These are phyloP conservation scores for Carposina sasakii DNA, from an alignment of 1,140 invertebrate genomes.

Conservation along the genomic window DNA sequence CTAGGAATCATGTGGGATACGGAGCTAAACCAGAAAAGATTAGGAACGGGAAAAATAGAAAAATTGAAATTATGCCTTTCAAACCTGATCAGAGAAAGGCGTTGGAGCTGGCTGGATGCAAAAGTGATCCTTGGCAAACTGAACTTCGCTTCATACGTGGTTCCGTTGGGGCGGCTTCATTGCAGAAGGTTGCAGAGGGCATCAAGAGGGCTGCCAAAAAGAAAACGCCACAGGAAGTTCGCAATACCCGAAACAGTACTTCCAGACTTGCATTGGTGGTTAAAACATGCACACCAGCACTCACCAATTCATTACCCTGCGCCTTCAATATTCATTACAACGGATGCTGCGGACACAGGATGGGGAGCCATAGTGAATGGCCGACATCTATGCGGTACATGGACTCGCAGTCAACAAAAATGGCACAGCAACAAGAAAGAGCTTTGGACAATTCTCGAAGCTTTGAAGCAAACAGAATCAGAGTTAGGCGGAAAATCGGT, in stretches of 20 bases:
- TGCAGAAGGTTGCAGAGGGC: slow-evolving; percentile 10
- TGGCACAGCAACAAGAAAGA: slow-evolving; percentile 6
- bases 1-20: slow-evolving; percentile 16
- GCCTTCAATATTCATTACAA: slow-evolving; percentile 6
- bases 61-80: background rate
- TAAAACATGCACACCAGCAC: background rate
- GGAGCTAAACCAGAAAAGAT: slow-evolving; percentile 6
- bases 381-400: background rate
- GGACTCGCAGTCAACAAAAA: background rate
- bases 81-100: background rate
- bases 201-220: slow-evolving; percentile 14
- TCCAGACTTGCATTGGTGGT: slow-evolving; percentile 9
- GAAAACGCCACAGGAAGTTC: slow-evolving; percentile 11
- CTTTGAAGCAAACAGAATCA: background rate
- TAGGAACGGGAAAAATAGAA: slow-evolving; percentile 5
- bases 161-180: slow-evolving; percentile 62
- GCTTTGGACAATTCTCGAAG: slow-evolving; percentile 1
- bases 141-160: slow-evolving; percentile 67
- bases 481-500: background rate
- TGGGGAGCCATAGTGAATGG: slow-evolving; percentile 6
- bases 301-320: background rate
- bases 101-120: slow-evolving; percentile 2
- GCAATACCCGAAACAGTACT: background rate
- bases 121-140: slow-evolving; percentile 9
- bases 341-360: slow-evolving; percentile 4